A percentile compares a stretch with the other conserved stretches of the same genome.
phyloP scores from a whole-genome alignment of 2,888 invertebrate genomes.

The Nomada hirtipes region DNA sequence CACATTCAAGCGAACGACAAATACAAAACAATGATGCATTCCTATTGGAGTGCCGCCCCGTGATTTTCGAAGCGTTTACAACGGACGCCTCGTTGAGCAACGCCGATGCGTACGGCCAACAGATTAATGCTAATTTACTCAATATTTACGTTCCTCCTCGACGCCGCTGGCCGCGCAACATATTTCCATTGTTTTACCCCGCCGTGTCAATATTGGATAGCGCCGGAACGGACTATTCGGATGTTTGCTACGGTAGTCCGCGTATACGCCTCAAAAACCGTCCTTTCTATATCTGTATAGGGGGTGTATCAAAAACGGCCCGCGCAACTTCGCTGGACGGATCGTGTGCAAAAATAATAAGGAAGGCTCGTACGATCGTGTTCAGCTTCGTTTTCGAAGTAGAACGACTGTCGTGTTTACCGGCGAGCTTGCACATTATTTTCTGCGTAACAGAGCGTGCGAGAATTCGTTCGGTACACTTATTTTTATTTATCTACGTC shows the following conservation, averaged over 20 bases:
- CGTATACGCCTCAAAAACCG: slow-evolving; percentile 52
- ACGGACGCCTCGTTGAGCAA: slow-evolving; percentile 54
- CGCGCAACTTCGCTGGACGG: too few species aligned
- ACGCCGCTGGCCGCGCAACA: slow-evolving; percentile 64
- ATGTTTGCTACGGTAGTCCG: slow-evolving; percentile 65
- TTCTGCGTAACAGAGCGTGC: too few species aligned
- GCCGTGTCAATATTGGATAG: slow-evolving; percentile 72
- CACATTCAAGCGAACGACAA: slow-evolving; percentile 63
- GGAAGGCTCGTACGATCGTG: too few species aligned
- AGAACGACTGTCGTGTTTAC: too few species aligned
- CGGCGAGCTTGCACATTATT: too few species aligned
- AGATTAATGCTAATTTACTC: slow-evolving; percentile 76
- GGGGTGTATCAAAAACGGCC: too few species aligned
- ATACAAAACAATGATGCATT: slow-evolving; percentile 61
- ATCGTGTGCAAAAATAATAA: too few species aligned
- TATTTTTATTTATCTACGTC: too few species aligned
- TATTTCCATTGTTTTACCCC: slow-evolving; percentile 75
- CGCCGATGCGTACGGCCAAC: slow-evolving; percentile 60
- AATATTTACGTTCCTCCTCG: slow-evolving; percentile 74
- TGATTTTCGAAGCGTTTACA: slow-evolving; percentile 68
- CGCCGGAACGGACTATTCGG: slow-evolving; percentile 66
- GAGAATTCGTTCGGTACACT: too few species aligned
- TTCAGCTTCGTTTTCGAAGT: too few species aligned
- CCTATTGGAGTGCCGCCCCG: slow-evolving; percentile 31
- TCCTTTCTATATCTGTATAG: background rate